These are phyloP conservation scores for Anthonomus grandis DNA, from an alignment of 1,140 invertebrate species.

Conservation along the genomic window DNA sequence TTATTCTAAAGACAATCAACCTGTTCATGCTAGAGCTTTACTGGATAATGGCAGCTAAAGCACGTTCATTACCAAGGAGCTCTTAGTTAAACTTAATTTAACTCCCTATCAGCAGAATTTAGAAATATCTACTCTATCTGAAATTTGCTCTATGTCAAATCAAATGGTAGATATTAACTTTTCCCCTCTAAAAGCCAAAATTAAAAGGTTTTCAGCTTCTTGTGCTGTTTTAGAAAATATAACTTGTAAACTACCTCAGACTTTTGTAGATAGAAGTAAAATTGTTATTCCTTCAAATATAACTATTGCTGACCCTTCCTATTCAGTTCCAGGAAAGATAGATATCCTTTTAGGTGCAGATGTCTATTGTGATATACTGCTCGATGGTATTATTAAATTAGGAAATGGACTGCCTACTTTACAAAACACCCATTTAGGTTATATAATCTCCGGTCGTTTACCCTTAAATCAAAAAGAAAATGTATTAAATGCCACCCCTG, in stretches of 20 bases:
- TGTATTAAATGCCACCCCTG: too few species aligned
- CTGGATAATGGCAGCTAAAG: conserved; percentile 1
- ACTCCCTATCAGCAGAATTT: background rate
- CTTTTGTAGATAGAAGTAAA: background rate
- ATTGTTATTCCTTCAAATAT: conserved; percentile 5
- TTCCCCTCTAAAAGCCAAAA: background rate
- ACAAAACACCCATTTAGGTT: background rate
- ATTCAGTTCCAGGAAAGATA: background rate
- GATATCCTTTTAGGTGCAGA: conserved; percentile 15
- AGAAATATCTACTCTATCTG: background rate
- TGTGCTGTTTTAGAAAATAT: background rate
- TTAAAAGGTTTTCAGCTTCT: background rate
- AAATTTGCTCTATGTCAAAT: background rate
- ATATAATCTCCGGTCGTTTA: background rate
- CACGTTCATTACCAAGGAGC: background rate
- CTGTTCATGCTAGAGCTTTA: conserved; percentile 1
- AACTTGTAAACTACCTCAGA: conserved; percentile 1
- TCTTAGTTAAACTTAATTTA: background rate
- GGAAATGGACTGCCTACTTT: background rate
- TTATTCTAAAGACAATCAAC: background rate
- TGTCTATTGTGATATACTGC: background rate
- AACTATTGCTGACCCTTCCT: conserved; percentile 1
- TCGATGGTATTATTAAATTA: background rate
- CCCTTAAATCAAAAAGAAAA: too few species aligned
- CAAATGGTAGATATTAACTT: conserved; percentile 4